Conservation (phyloP, 1,140 invertebrate genomes). For the Nymphalis io region DNA sequence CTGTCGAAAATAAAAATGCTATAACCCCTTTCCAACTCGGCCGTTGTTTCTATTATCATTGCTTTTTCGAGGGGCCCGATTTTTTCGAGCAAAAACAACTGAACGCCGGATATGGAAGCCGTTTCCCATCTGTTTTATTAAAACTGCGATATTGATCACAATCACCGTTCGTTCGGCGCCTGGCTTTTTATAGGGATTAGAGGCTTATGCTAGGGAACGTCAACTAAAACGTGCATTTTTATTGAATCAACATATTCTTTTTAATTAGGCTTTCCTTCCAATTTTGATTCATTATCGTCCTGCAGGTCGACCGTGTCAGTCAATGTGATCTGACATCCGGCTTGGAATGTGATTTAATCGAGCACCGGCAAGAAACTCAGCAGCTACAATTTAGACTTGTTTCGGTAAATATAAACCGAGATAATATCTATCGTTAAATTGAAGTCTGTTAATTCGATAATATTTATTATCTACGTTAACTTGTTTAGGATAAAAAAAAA, state of each 20-base stretch:
- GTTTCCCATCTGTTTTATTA: conserved; percentile 76
- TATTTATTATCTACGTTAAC: too few relatives aligned
- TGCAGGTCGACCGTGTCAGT: too few relatives aligned
- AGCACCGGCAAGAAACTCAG: too few relatives aligned
- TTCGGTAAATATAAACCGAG: too few relatives aligned
- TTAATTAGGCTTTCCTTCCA: too few relatives aligned
- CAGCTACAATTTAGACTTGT: too few relatives aligned
- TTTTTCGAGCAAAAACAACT: conserved; percentile 66
- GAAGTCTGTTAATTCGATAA: too few relatives aligned
- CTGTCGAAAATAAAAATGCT: conserved; percentile 66
- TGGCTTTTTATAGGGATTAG: conserved; percentile 11
- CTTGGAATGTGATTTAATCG: too few relatives aligned
- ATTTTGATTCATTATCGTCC: too few relatives aligned
- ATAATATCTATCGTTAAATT: too few relatives aligned
- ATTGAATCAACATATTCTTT: background rate
- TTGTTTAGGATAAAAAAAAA: too few relatives aligned
- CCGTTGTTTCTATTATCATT: conserved; percentile 76
- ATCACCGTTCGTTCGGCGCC: conserved; percentile 48
- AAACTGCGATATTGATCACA: conserved; percentile 73
- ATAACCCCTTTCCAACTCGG: conserved; percentile 68
- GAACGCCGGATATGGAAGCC: conserved; percentile 66
- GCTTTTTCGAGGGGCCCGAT: conserved; percentile 63
- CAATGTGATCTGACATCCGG: too few relatives aligned
- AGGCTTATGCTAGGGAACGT: conserved; percentile 16
- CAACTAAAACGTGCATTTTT: background rate